phyloP scores from a whole-genome alignment of 2,113 vertebrate genomes.

The Limnothrissa miodon region DNA sequence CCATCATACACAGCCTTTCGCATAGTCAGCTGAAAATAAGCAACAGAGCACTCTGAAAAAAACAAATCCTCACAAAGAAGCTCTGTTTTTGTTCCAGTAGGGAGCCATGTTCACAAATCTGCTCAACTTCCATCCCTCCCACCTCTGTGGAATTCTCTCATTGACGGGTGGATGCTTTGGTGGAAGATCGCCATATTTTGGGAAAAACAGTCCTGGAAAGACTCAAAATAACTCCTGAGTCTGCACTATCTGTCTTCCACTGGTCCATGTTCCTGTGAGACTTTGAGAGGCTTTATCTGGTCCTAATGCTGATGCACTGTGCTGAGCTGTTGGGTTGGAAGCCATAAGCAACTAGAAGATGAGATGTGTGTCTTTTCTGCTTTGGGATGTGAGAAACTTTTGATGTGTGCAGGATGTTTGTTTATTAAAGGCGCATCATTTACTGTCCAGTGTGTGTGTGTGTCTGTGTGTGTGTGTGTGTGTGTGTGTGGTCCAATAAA shows the following conservation, averaged over 20 bases:
- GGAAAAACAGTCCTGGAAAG: not conserved
- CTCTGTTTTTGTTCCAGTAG: not conserved
- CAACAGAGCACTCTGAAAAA: not conserved
- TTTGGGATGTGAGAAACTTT: too few species aligned
- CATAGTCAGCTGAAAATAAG: conserved; percentile 6
- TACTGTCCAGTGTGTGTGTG: not conserved
- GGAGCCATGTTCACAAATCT: not conserved
- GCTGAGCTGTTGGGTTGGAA: not conserved
- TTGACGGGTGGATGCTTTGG: not conserved
- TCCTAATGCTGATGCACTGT: not conserved
- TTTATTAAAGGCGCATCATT: too few species aligned
- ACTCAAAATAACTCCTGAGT: not conserved
- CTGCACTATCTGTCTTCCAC: not conserved
- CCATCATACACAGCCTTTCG: not conserved
- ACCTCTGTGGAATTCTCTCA: not conserved
- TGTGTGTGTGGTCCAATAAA: not conserved
- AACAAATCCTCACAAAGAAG: conserved; percentile 1
- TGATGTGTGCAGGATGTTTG: too few species aligned
- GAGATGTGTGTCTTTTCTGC: too few species aligned
- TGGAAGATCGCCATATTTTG: not conserved
- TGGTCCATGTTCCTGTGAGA: not conserved
- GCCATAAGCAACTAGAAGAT: not conserved
- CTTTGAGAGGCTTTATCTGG: too few species aligned
- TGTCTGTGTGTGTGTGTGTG: not conserved
- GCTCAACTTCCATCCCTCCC: not conserved